Evolutionary conservation across 2,113 vertebrate genomes (phyloP), one percentile per base, ranked within the genome.

Genomic region (Corydoras sp.): DNA sequence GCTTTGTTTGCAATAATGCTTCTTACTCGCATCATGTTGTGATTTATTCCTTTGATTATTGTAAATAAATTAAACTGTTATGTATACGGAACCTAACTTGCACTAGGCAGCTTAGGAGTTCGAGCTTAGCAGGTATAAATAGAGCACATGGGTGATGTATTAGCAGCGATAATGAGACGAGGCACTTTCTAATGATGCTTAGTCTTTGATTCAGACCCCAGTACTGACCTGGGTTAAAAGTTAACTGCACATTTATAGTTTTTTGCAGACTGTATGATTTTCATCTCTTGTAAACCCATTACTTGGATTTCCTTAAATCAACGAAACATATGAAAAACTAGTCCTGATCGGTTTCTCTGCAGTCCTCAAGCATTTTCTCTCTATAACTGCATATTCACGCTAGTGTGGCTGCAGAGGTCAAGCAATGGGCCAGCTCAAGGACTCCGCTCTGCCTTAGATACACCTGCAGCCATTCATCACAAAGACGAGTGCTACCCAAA

Each of bases 111-210:
- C 85, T 89, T 89, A 89, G 50, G 35, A 73, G 77, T 58, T 62
- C 74, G 60, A 59, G 87, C 81, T 91, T 89, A 90, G 77, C 13
- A 24, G 82, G 81, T 89, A 89, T 87, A 89, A 89, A 89, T 90
- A 90, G 87, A 80, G 78, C 75, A 67, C 77, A 18, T 79, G 56
- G 48, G 1, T 10, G 9, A 59, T 50, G 15, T 85, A 86, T 85
- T 72, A 82, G 80, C 79, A 82, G 77, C 73, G 78, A 77, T 79
- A 82, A 73, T 63, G 64, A 75, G 75, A 55, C 65, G 59, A 35
- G 9, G 50, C 58, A 10, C 61, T 55, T 63, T 24, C 10, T 64
- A 60, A 30, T 54, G 30, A 60, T 35, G 24, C 30, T 59, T 31
- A 29, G 3, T 56, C 31, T 43, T 18, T 69, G 13, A 69, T 50